These are phyloP conservation scores for Heterodera filipjevi DNA, from an alignment of 2,888 invertebrate genomes.

Conservation along the genomic window DNA sequence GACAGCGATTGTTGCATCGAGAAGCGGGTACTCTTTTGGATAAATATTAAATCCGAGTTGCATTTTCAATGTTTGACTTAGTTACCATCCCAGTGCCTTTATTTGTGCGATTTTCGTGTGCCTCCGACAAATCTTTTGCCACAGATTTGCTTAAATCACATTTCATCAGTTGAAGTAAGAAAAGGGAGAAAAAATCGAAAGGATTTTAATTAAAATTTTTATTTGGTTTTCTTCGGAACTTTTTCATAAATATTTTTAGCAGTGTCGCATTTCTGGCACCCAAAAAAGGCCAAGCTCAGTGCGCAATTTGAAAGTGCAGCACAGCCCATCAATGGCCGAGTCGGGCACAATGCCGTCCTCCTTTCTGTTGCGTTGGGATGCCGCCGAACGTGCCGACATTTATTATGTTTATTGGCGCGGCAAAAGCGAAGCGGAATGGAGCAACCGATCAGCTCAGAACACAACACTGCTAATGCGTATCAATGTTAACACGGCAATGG, in stretches of 20 bases:
- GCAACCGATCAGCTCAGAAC: background rate
- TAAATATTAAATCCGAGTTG: background rate
- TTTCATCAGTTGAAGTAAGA: conserved; percentile 21
- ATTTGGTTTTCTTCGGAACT: background rate
- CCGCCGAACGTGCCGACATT: conserved; percentile 41
- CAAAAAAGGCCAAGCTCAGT: conserved; percentile 39
- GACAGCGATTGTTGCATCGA: conserved; percentile 37
- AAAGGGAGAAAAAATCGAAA: background rate
- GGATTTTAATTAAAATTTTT: background rate
- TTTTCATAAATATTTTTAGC: background rate
- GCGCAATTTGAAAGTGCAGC: conserved; percentile 28
- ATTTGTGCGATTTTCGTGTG: conserved; percentile 43
- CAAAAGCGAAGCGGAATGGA: conserved; percentile 6
- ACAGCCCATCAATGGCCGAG: no score
- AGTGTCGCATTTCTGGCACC: conserved; percentile 42
- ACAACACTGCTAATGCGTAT: background rate
- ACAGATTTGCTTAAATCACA: conserved; percentile 35
- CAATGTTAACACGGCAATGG: conserved; percentile 46
- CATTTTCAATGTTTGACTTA: background rate
- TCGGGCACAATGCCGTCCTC: background rate
- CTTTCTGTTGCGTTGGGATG: conserved; percentile 26
- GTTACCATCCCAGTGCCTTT: conserved; percentile 45
- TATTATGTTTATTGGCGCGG: conserved; percentile 47
- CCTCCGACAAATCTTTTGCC: conserved; percentile 40
- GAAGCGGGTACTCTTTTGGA: conserved; percentile 12